Evolutionary conservation across 2,113 vertebrate genomes (phyloP).

Genomic region (Synodontis membranacea): DNA sequence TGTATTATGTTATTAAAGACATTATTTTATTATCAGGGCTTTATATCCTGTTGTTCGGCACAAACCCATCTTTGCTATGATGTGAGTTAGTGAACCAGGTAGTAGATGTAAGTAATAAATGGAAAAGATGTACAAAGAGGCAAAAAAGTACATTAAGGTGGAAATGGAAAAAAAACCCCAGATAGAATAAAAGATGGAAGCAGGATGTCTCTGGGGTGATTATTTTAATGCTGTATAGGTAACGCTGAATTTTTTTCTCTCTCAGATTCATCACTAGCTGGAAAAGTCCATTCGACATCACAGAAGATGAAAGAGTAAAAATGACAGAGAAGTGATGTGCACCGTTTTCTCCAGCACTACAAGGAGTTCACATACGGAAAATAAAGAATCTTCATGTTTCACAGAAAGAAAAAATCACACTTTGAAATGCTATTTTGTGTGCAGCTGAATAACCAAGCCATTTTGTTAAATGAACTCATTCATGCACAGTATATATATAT

Average conservation of each 20-base stretch:
- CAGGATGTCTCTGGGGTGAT: not conserved
- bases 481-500: not conserved
- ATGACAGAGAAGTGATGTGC: not conserved
- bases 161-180: not conserved
- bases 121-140: not conserved
- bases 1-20: not conserved
- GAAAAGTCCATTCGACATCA: not conserved
- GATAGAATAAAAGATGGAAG: not conserved
- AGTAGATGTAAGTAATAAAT: not conserved
- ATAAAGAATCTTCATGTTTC: not conserved
- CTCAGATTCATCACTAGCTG: not conserved
- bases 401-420: not conserved
- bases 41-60: not conserved
- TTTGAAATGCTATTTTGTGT: not conserved
- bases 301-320: not conserved
- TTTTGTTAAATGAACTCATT: not conserved
- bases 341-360: not conserved
- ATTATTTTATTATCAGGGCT: not conserved
- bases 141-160: not conserved
- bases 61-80: not conserved
- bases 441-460: not conserved
- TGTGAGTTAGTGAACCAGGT: not conserved
- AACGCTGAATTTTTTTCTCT: not conserved
- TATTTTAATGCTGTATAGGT: not conserved
- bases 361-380: not conserved